phyloP scores from a whole-genome alignment of 1,140 invertebrate genomes.

The Dreissena polymorpha region DNA sequence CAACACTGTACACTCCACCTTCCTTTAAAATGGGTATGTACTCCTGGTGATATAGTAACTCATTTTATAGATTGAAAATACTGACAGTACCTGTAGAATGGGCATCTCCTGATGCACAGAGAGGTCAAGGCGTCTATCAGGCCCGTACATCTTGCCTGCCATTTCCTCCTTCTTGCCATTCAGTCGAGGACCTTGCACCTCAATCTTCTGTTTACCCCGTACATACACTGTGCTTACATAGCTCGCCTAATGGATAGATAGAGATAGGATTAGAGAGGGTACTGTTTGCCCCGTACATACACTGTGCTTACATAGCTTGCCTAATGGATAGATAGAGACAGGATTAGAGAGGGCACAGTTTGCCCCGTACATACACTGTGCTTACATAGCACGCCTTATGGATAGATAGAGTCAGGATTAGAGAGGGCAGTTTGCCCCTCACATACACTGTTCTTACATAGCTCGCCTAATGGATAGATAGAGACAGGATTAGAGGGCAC shows the following conservation, averaged over 20 bases:
- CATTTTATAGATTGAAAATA: too few species aligned
- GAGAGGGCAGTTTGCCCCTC: constrained; percentile 79
- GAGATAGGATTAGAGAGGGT: too few species aligned
- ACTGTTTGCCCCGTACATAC: constrained; percentile 76
- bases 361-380: constrained; percentile 76
- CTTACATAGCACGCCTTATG: constrained; percentile 65
- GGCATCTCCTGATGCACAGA: constrained; percentile 79
- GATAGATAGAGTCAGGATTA: too few species aligned
- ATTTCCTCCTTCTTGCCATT: constrained; percentile 79
- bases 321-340: neutral
- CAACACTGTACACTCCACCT: too few species aligned
- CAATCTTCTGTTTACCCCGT: constrained; percentile 78
- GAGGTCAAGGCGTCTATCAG: constrained; percentile 79
- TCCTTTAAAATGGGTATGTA: too few species aligned
- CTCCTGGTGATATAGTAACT: too few species aligned
- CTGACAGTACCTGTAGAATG: constrained; percentile 74
- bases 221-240: constrained; percentile 72
- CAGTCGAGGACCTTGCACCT: constrained; percentile 79
- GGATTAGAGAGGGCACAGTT: constrained; percentile 54
- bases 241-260: constrained; percentile 50
- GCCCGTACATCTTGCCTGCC: constrained; percentile 77
- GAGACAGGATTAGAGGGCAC: too few species aligned
- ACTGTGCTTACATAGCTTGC: constrained; percentile 70
- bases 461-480: constrained; percentile 50
- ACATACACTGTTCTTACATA: constrained; percentile 72